Conservation (phyloP, 2,797 vertebrate genomes). For the Acipenser ruthenus region DNA sequence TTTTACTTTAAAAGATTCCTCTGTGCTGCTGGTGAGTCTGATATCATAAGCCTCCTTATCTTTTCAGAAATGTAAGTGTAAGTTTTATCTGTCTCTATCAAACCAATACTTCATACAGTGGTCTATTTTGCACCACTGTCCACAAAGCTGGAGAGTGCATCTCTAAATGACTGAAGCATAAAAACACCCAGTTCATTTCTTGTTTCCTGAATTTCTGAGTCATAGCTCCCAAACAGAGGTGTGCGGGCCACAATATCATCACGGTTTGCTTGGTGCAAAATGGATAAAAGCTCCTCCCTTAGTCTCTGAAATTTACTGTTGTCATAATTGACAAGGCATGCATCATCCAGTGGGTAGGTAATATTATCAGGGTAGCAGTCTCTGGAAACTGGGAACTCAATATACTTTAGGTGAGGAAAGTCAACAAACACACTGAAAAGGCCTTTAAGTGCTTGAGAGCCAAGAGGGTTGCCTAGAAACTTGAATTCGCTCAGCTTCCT, state of each 20-base stretch:
- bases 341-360: constrained; percentile 77
- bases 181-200: constrained; percentile 77
- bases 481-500: constrained; percentile 68
- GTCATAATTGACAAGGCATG: constrained; percentile 62
- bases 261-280: constrained; percentile 67
- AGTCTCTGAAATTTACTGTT: constrained; percentile 61
- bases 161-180: constrained; percentile 77
- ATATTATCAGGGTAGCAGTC: constrained; percentile 77
- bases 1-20: too few species aligned
- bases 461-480: constrained; percentile 84
- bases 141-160: constrained; percentile 70
- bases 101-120: too few species aligned
- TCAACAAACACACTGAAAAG: constrained; percentile 66
- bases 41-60: too few species aligned
- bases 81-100: too few species aligned
- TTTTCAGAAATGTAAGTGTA: too few species aligned
- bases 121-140: constrained; percentile 15
- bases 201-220: constrained; percentile 84
- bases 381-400: constrained; percentile 82
- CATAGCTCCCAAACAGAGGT: constrained; percentile 75
- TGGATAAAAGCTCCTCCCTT: constrained; percentile 55
- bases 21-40: too few species aligned
- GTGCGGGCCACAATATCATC: constrained; percentile 69
- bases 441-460: constrained; percentile 52
- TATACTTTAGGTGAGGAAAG: constrained; percentile 61